A percentile compares a stretch with the other conserved stretches of the same genome.
These are phyloP conservation scores for Tachyglossus aculeatus DNA, from an alignment of 2,797 vertebrate species.

Conservation along the genomic window DNA sequence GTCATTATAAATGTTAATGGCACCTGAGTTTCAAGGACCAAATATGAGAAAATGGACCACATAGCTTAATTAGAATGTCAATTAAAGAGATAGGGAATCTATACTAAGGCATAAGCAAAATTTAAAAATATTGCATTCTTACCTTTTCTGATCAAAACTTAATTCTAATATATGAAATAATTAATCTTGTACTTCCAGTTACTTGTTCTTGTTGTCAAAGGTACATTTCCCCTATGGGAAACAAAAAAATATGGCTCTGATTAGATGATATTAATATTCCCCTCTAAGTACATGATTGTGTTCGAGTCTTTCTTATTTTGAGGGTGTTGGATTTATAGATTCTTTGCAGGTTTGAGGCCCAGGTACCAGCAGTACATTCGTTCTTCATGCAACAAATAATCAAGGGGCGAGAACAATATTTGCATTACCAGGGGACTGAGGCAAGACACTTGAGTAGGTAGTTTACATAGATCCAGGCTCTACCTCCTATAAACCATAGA, in stretches of 20 bases:
- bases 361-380: too few relatives aligned
- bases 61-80: neutral
- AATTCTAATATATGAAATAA: constrained; percentile 71
- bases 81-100: constrained; percentile 11
- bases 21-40: neutral
- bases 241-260: constrained; percentile 56
- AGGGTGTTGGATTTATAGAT: too few relatives aligned
- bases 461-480: too few relatives aligned
- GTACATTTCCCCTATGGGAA: constrained; percentile 68
- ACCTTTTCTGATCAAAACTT: constrained; percentile 75
- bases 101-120: constrained; percentile 14
- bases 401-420: too few relatives aligned
- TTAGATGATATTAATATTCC: constrained; percentile 31
- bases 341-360: too few relatives aligned
- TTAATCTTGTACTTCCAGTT: constrained; percentile 67
- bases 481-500: too few relatives aligned
- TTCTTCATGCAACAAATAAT: too few relatives aligned
- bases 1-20: neutral
- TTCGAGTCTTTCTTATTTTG: too few relatives aligned
- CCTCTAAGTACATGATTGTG: too few relatives aligned
- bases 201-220: constrained; percentile 67
- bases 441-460: too few relatives aligned
- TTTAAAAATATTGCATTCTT: constrained; percentile 58
- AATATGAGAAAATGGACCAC: neutral
- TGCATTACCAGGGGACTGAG: too few relatives aligned